A percentile compares a stretch with the other conserved stretches of the same genome.
phyloP scores from a whole-genome alignment of 2,888 invertebrate genomes.

The Protodeltote pygarga region DNA sequence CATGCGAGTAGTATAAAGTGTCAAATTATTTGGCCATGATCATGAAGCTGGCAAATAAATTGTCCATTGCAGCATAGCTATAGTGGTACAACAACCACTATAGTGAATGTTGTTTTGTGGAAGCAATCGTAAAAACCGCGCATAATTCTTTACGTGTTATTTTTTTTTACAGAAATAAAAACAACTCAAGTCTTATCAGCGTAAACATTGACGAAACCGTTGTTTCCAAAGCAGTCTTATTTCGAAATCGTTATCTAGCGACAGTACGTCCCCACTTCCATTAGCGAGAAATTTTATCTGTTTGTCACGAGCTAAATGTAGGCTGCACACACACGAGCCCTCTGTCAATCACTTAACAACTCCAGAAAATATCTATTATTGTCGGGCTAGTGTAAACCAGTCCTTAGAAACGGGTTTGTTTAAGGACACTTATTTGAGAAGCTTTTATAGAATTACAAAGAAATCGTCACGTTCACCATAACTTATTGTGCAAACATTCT shows the following conservation, averaged over 20 bases:
- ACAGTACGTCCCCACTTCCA: constrained; percentile 60
- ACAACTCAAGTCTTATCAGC: constrained; percentile 29
- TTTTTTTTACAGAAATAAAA: constrained; percentile 9
- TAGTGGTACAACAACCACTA: constrained; percentile 10
- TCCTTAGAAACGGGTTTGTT: constrained; percentile 54
- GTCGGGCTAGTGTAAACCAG: constrained; percentile 49
- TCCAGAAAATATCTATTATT: constrained; percentile 37
- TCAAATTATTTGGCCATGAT: no score
- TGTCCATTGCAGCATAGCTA: no score
- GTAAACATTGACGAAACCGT: constrained; percentile 59
- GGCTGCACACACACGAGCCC: constrained; percentile 46
- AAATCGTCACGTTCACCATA: constrained; percentile 46
- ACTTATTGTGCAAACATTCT: constrained; percentile 46
- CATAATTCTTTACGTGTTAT: no score
- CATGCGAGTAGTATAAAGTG: no score
- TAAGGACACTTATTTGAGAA: constrained; percentile 51
- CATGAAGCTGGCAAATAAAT: no score
- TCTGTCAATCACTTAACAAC: constrained; percentile 61
- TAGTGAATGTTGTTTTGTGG: not conserved
- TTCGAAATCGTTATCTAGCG: constrained; percentile 67
- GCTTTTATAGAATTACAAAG: constrained; percentile 58
- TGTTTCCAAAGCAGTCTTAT: constrained; percentile 59
- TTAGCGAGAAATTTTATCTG: constrained; percentile 72
- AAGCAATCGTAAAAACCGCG: no score
- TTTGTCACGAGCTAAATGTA: constrained; percentile 67